Percentiles rank a stretch among this genome's conserved stretches.
phyloP scores from a whole-genome alignment of 2,797 vertebrate species.

The Protosalanx chinensis region DNA sequence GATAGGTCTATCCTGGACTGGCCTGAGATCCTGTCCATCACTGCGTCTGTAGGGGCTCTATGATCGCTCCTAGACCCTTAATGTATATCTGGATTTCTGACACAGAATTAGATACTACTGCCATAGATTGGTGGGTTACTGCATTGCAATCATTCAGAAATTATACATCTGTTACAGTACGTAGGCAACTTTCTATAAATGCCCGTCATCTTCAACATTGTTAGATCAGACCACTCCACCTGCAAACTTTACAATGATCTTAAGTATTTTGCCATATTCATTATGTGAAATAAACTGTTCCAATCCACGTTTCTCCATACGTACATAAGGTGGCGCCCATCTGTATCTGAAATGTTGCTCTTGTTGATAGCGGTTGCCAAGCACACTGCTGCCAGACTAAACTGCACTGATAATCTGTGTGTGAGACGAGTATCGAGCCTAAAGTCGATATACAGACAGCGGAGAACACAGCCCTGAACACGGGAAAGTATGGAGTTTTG shows the following conservation, averaged over 20 bases:
- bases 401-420: background rate
- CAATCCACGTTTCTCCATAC: background rate
- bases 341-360: background rate
- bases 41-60: background rate
- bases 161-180: too few relatives aligned
- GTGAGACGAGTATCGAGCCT: background rate
- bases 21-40: constrained; percentile 27
- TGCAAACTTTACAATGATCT: background rate
- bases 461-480: too few relatives aligned
- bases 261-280: background rate
- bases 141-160: too few relatives aligned
- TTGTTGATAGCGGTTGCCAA: constrained; percentile 19
- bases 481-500: constrained; percentile 23
- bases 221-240: too few relatives aligned
- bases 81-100: background rate
- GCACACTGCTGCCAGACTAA: background rate
- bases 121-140: too few relatives aligned
- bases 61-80: background rate
- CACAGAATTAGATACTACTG: background rate
- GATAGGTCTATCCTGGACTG: constrained; percentile 5
- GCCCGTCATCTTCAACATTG: too few relatives aligned
- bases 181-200: too few relatives aligned
- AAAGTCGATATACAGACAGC: background rate
- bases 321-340: background rate
- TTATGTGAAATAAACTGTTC: background rate